These are phyloP conservation scores for Melanocharis versteri DNA, from an alignment of 2,113 vertebrate species.

Conservation along the genomic window DNA sequence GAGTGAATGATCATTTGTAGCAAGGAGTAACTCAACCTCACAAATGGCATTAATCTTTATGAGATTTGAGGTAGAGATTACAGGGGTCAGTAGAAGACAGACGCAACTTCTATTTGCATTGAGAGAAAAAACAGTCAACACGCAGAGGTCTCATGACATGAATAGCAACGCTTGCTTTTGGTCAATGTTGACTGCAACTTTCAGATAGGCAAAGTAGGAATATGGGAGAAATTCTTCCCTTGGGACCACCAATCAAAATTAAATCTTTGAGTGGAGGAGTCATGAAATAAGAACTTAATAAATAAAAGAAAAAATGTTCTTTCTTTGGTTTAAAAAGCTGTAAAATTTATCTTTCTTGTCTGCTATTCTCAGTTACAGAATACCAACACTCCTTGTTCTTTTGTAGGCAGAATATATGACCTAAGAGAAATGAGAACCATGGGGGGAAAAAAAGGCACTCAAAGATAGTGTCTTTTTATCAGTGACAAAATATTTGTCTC, in stretches of 20 bases:
- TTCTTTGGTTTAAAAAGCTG: background rate
- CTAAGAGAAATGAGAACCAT: background rate
- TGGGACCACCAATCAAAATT: background rate
- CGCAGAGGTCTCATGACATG: background rate
- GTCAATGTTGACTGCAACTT: background rate
- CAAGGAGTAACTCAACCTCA: background rate
- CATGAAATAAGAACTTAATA: background rate
- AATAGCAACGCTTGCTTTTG: background rate
- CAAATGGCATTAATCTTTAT: background rate
- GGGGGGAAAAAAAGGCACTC: accelerated
- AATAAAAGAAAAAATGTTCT: background rate
- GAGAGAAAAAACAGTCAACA: background rate
- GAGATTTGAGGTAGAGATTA: background rate
- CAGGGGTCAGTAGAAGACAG: background rate
- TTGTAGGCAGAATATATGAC: background rate
- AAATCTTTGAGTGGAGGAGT: background rate
- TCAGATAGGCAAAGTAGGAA: background rate
- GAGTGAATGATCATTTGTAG: background rate
- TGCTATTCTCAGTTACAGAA: background rate
- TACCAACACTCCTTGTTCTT: background rate
- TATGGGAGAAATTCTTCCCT: background rate
- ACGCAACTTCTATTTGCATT: background rate
- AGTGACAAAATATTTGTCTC: background rate
- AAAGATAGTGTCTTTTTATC: background rate
- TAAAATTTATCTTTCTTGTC: background rate